Evolutionary conservation across 2,113 vertebrate species (phyloP).

Genomic region (Plecotus auritus): DNA sequence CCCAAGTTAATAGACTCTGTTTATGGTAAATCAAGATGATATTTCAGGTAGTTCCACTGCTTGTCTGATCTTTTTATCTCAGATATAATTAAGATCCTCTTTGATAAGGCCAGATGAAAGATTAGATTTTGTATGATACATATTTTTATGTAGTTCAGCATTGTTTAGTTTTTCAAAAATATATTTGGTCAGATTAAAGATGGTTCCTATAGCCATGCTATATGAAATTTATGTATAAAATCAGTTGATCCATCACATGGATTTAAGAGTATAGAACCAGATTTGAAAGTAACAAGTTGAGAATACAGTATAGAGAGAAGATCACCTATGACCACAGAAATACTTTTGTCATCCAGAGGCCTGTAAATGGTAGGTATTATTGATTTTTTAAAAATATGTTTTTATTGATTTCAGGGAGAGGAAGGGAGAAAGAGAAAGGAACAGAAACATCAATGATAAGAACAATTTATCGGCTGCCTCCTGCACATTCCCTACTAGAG

Average conservation of each 20-base stretch:
- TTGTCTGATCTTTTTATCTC: not conserved
- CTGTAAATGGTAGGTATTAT: not conserved
- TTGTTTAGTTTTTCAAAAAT: not conserved
- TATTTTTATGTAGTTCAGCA: not conserved
- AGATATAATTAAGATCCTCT: not conserved
- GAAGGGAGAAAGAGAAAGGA: too few relatives aligned
- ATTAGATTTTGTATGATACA: not conserved
- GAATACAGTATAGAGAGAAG: not conserved
- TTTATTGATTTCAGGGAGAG: too few relatives aligned
- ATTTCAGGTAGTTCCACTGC: not conserved
- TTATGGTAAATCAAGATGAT: not conserved
- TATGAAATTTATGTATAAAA: not conserved
- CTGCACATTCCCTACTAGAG: too few relatives aligned
- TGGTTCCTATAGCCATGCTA: not conserved
- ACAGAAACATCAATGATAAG: too few relatives aligned
- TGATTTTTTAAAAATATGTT: not conserved
- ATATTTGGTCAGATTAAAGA: not conserved
- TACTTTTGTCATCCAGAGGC: not conserved
- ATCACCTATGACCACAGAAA: not conserved
- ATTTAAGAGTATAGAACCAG: not conserved
- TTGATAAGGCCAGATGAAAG: not conserved
- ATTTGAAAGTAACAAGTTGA: not conserved
- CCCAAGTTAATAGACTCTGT: not conserved
- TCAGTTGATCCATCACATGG: not conserved
- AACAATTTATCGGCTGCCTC: too few relatives aligned